Evolutionary conservation across 2,797 vertebrate species (phyloP), one percentile per base, ranked within the genome.

Genomic region (Acanthurus lineatus): DNA sequence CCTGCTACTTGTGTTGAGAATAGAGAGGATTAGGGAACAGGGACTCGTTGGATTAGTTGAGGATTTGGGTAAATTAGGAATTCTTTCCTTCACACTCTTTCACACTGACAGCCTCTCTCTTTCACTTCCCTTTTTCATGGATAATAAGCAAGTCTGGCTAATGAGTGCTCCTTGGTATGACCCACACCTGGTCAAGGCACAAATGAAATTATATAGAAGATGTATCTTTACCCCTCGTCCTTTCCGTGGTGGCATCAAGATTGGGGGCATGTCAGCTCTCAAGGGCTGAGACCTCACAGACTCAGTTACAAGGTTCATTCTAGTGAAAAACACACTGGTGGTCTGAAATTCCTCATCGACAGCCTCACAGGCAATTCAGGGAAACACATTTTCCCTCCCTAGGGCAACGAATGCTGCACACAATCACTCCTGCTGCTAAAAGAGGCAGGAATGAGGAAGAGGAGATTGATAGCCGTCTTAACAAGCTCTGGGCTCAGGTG

Each of bases 51-150:
- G 92, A 93, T 94, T 91, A 93, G 75, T 48, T 1, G 45, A 82
- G 89, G 92, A 90, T 93, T 91, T 91, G 81, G 85, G 81, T 89
- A 90, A 93, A 93, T 92, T 90, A 89, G 87, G 84, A 88, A 92
- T 89, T 88, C 83, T 91, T 83, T 83, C 61, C 47, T 80, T 83
- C 75, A 45, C 64, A 60, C 64, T 76, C 69, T 64, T 70, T 79
- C 73, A 69, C 70, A 70, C 75, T 49, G 61, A 82, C 81, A 80
- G 44, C 60, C 76, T 74, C 71, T 85, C 68, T 78, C n/a, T 80
- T 85, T 86, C 73, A 71, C 35, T 59, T 53, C 48, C 22, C 38
- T 48, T 77, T 77, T 19, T 62, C 0, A 6, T 75, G 57, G 77
- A 79, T 86, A 92, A 83, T 74, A 84, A 78, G 65, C 69, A 73